phyloP scores from a whole-genome alignment of 2,888 invertebrate species.

The Limnephilus marmoratus region DNA sequence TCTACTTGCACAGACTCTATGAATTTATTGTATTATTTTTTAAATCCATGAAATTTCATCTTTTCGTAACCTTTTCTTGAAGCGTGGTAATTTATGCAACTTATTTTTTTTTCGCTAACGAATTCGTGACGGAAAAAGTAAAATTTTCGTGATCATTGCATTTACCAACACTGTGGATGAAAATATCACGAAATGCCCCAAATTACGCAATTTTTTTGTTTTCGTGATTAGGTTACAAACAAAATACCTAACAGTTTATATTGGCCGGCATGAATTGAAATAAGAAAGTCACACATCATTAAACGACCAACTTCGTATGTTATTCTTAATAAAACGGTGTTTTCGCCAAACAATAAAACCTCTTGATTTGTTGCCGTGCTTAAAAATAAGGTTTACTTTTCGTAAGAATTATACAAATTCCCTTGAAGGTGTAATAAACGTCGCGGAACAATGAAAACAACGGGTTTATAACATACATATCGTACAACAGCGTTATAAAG shows the following conservation, averaged over 20 bases:
- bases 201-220: not conserved
- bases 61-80: not conserved
- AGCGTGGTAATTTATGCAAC: not conserved
- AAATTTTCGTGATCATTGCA: not conserved
- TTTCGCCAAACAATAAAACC: not conserved
- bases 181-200: not conserved
- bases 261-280: not conserved
- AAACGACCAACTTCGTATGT: not conserved
- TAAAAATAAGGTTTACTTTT: not conserved
- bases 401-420: not conserved
- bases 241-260: not conserved
- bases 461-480: not conserved
- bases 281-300: not conserved
- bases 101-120: not conserved
- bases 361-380: not conserved
- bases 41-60: not conserved
- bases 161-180: not conserved
- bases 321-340: not conserved
- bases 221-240: not conserved
- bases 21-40: not conserved
- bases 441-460: not conserved
- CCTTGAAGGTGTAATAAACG: conserved; percentile 2
- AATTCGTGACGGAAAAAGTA: not conserved
- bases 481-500: not conserved
- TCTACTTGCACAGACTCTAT: not conserved